These are phyloP conservation scores for Excalfactoria chinensis DNA, from an alignment of 2,113 vertebrate species.

Conservation along the genomic window DNA sequence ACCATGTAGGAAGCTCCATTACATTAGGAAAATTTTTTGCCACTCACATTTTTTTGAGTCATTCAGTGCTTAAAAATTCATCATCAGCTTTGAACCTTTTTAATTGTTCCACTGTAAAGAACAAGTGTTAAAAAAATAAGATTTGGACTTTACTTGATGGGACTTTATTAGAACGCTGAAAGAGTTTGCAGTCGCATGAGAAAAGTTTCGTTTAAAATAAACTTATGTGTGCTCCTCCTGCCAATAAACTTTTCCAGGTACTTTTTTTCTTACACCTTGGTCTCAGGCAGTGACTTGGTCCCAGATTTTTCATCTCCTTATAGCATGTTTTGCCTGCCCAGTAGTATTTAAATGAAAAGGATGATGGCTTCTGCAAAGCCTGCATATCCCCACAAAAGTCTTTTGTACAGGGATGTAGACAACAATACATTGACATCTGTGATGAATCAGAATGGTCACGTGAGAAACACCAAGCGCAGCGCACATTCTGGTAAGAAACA, in stretches of 20 bases:
- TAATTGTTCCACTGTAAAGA: slow-evolving; percentile 19
- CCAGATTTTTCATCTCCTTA: not conserved
- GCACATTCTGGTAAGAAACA: slow-evolving; percentile 24
- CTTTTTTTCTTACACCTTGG: not conserved
- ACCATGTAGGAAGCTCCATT: slow-evolving; percentile 22
- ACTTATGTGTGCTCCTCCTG: not conserved
- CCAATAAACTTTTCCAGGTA: not conserved
- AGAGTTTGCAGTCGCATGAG: not conserved
- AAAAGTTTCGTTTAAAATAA: not conserved
- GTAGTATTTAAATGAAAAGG: not conserved
- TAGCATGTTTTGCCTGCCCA: not conserved
- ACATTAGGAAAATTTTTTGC: not conserved
- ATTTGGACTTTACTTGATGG: not conserved
- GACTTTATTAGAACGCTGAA: not conserved
- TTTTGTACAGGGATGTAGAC: not conserved
- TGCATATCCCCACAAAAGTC: not conserved
- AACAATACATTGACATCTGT: slow-evolving; percentile 23
- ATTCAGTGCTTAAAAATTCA: slow-evolving; percentile 12
- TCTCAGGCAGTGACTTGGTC: not conserved
- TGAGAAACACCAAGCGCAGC: slow-evolving; percentile 29
- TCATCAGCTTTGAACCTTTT: not conserved
- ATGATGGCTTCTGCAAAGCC: not conserved
- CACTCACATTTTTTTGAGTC: slow-evolving; percentile 19
- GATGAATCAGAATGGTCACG: slow-evolving; percentile 10
- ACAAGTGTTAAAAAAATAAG: not conserved